phyloP scores from a whole-genome alignment of 1,140 invertebrate genomes.

The Oedothorax gibbosus region DNA sequence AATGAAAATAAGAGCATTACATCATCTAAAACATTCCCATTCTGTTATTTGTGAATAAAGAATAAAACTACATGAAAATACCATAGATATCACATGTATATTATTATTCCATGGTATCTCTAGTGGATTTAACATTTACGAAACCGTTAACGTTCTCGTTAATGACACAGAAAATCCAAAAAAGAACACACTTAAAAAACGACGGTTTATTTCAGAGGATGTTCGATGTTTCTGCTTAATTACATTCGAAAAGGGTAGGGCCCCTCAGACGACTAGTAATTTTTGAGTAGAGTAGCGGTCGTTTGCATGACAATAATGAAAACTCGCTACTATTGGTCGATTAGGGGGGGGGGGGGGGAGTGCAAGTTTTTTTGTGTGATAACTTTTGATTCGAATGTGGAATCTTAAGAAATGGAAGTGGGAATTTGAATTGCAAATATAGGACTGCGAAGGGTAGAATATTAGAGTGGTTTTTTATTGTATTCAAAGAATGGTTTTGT shows the following conservation, averaged over 20 bases:
- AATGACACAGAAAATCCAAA: constrained; percentile 17
- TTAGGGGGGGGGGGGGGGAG: constrained; percentile 1
- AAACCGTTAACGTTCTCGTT: constrained; percentile 30
- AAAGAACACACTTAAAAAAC: neutral
- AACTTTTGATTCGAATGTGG: constrained; percentile 27
- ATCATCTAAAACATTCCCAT: too few species aligned
- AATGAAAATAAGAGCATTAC: too few species aligned
- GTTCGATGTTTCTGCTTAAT: constrained; percentile 24
- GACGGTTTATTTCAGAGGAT: neutral
- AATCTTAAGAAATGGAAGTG: constrained; percentile 27
- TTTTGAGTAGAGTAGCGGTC: constrained; percentile 18
- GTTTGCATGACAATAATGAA: constrained; percentile 50
- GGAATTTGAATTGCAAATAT: constrained; percentile 41
- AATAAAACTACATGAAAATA: too few species aligned
- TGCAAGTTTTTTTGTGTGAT: neutral
- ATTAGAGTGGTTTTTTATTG: too few species aligned
- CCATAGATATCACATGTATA: too few species aligned
- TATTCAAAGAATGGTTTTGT: too few species aligned
- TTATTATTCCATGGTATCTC: too few species aligned
- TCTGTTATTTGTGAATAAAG: too few species aligned
- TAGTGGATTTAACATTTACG: too few species aligned
- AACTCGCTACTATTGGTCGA: constrained; percentile 22
- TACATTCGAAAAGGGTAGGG: neutral
- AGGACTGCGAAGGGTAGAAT: too few species aligned
- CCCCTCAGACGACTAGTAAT: constrained; percentile 1